Percentiles rank a stretch among this genome's conserved stretches.
phyloP scores from a whole-genome alignment of 2,797 vertebrate species.

The Siniperca undulata region DNA sequence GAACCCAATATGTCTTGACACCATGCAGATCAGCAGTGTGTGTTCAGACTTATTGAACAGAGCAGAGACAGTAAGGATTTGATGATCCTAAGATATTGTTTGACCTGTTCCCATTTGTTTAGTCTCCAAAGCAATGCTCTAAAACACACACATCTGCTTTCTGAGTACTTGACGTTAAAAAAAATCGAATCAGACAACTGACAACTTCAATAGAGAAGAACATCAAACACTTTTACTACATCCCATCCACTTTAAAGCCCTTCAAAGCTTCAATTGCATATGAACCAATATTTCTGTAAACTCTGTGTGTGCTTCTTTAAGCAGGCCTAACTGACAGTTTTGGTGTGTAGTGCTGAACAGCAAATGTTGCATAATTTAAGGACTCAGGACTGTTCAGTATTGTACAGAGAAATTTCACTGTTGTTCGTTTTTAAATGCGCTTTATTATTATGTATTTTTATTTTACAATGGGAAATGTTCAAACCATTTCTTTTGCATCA shows the following conservation, averaged over 20 bases:
- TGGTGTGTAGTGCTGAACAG: not conserved
- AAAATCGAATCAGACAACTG: constrained; percentile 28
- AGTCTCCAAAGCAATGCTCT: not conserved
- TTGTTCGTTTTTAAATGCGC: not conserved
- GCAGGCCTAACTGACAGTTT: not conserved
- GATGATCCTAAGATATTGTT: not conserved
- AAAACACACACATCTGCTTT: not conserved
- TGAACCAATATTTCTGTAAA: constrained; percentile 4
- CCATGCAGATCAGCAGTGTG: not conserved
- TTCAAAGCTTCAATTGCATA: not conserved
- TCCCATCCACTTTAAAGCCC: not conserved
- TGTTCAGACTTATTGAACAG: not conserved
- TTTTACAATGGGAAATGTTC: not conserved
- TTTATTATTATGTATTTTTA: not conserved
- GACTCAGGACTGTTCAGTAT: not conserved
- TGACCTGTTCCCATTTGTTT: not conserved
- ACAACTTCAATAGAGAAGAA: constrained; percentile 6
- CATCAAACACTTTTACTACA: constrained; percentile 8
- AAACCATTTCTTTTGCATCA: not conserved
- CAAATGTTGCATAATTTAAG: not conserved
- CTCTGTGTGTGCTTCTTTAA: not conserved
- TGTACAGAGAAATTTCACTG: not conserved
- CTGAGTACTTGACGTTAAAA: not conserved
- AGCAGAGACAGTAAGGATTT: not conserved
- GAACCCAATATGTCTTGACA: not conserved